Evolutionary conservation across 2,888 invertebrate genomes (phyloP).

Genomic region (Rhagophthalmus giganteus): DNA sequence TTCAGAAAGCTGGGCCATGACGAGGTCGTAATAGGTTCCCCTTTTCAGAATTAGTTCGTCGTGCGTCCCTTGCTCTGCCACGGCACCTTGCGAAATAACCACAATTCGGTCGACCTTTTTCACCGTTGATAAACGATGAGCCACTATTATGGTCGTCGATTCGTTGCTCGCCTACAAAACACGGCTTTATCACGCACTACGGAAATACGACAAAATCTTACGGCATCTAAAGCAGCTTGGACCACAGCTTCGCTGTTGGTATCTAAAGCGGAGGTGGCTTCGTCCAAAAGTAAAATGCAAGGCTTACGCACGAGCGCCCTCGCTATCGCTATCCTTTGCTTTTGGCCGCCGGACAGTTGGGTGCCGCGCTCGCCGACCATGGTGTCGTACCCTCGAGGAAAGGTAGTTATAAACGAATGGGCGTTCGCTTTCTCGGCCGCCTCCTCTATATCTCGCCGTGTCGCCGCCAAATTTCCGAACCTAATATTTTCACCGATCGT

Average conservation of each 20-base stretch:
- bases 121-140: slow-evolving; percentile 76
- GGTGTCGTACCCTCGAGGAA: slow-evolving; percentile 80
- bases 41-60: slow-evolving; percentile 68
- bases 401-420: slow-evolving; percentile 71
- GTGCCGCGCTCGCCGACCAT: slow-evolving; percentile 83
- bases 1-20: slow-evolving; percentile 62
- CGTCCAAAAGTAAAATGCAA: slow-evolving; percentile 76
- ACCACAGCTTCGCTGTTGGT: slow-evolving; percentile 82
- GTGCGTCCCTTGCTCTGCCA: slow-evolving; percentile 73
- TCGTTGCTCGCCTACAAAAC: slow-evolving; percentile 73
- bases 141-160: slow-evolving; percentile 78
- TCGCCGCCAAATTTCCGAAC: slow-evolving; percentile 69
- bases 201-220: slow-evolving; percentile 41
- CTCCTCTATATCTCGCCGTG: slow-evolving; percentile 67
- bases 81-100: slow-evolving; percentile 68
- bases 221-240: slow-evolving; percentile 76
- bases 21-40: slow-evolving; percentile 67
- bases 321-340: slow-evolving; percentile 88
- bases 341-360: slow-evolving; percentile 84
- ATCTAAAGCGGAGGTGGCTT: slow-evolving; percentile 89
- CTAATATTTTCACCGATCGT: slow-evolving; percentile 74
- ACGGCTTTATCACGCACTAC: no score
- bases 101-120: slow-evolving; percentile 73
- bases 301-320: slow-evolving; percentile 82
- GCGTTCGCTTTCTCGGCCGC: slow-evolving; percentile 78